phyloP scores from a whole-genome alignment of 2,797 vertebrate genomes.

The Scomberomorus guttatus region DNA sequence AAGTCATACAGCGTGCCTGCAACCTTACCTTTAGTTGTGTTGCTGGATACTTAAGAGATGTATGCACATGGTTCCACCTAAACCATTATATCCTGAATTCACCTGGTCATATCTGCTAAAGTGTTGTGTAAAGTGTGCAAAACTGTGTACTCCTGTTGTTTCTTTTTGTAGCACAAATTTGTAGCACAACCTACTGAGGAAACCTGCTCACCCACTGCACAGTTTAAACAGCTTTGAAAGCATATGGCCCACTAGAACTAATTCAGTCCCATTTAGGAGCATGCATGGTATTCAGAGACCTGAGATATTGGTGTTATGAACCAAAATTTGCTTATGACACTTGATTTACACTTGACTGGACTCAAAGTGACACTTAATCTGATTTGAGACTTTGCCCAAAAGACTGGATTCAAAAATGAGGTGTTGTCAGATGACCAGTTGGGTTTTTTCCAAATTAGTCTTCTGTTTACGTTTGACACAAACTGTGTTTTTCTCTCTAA shows the following conservation, averaged over 20 bases:
- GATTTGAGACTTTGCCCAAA: background rate
- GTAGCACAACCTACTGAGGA: too few species aligned
- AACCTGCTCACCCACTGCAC: background rate
- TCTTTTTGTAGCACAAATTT: too few species aligned
- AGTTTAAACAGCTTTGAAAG: too few species aligned
- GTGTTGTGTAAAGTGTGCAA: too few species aligned
- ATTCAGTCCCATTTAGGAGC: too few species aligned
- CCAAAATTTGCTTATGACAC: background rate
- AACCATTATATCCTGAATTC: too few species aligned
- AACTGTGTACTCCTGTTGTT: too few species aligned
- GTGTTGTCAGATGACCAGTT: too few species aligned
- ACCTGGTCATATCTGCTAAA: too few species aligned
- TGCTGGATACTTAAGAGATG: background rate
- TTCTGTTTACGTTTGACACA: background rate
- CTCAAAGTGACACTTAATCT: too few species aligned
- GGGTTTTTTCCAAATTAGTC: background rate
- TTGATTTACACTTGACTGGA: background rate
- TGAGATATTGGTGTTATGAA: background rate
- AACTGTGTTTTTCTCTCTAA: background rate
- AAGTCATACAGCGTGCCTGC: background rate
- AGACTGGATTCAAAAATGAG: too few species aligned
- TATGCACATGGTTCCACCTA: too few species aligned
- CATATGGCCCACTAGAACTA: background rate
- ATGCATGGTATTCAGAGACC: background rate
- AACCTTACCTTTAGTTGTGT: background rate